Evolutionary conservation across 2,888 invertebrate genomes (phyloP).

Genomic region (Podabrus alpinus): DNA sequence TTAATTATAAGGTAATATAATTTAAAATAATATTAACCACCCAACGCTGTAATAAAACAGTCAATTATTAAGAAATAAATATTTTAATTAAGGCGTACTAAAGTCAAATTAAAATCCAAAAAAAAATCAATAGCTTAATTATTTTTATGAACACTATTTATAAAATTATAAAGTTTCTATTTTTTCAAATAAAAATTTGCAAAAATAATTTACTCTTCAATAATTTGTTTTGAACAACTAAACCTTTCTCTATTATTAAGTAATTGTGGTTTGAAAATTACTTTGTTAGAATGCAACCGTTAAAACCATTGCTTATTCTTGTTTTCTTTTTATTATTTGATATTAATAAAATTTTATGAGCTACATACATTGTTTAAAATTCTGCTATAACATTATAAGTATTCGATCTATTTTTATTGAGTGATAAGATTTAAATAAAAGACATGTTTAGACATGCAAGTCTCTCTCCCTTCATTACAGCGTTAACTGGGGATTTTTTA

Average conservation of each 20-base stretch:
- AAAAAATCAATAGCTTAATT: not conserved
- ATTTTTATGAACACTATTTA: not conserved
- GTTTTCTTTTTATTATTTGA: not conserved
- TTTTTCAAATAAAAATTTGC: not conserved
- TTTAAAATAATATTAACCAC: not conserved
- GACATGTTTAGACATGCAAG: too few species aligned
- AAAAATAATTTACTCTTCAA: not conserved
- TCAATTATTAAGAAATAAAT: not conserved
- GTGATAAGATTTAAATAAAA: too few species aligned
- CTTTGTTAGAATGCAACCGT: not conserved
- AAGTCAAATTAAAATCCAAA: not conserved
- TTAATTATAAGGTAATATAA: not conserved
- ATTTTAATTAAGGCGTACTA: not conserved
- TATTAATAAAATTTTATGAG: not conserved
- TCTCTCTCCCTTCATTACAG: too few species aligned
- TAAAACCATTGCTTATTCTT: not conserved
- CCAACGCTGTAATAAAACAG: not conserved
- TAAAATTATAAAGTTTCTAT: not conserved
- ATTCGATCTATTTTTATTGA: too few species aligned
- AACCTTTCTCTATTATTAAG: slow-evolving; percentile 4
- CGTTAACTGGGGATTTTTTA: too few species aligned
- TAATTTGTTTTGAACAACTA: not conserved
- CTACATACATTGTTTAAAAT: not conserved
- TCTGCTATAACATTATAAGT: too few species aligned
- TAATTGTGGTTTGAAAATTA: slow-evolving; percentile 6